Base-by-base conservation (phyloP, 2,113 vertebrate genomes). In the Forbesichthys papilliferus region DNA sequence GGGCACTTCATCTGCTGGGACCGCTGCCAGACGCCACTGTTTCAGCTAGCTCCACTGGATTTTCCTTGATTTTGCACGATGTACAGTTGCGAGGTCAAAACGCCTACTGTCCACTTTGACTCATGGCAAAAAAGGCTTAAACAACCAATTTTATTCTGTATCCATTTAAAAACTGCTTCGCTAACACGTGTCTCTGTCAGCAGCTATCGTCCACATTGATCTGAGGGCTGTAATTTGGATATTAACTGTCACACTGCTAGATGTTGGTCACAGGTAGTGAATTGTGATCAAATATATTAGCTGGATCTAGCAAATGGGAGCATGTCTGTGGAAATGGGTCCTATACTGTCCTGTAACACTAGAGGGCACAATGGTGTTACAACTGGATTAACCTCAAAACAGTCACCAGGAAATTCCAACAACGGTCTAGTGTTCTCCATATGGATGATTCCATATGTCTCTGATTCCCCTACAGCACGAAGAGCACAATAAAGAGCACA, bases 161-260 rank as follows among this genome's bases (percentile, higher is more conserved):
- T 20, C 5, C 33, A 60, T 67, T 12, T 16, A 8, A 11, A 8
- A 47, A 47, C 5, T 9, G 51, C 34, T 47, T 5, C 3, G 10
- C 18, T 9, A 4, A 55, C 11, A 42, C 70, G 66, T 64, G 61
- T 56, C 20, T 3, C 20, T 69, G 51, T 79, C 77, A 75, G 64
- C 78, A 73, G 65, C 71, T 82, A 82, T 78, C 61, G 13, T 33
- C 14, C 10, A 56, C 49, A 33, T 66, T 61, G 71, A 84, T 87
- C 68, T 9, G 42, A 48, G 66, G 59, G 62, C 71, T 76, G 61
- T 78, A 62, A 71, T 79, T 69, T 79, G 66, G 67, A 80, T 84
- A 73, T 81, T 77, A 82, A 12, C 66, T 46, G 73, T 80, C 74
- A 80, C 53, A 68, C 78, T 69, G 56, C 72, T 71, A 85, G 68